Evolutionary conservation across 2,888 invertebrate genomes (phyloP).

Genomic region (Lagria hirta): DNA sequence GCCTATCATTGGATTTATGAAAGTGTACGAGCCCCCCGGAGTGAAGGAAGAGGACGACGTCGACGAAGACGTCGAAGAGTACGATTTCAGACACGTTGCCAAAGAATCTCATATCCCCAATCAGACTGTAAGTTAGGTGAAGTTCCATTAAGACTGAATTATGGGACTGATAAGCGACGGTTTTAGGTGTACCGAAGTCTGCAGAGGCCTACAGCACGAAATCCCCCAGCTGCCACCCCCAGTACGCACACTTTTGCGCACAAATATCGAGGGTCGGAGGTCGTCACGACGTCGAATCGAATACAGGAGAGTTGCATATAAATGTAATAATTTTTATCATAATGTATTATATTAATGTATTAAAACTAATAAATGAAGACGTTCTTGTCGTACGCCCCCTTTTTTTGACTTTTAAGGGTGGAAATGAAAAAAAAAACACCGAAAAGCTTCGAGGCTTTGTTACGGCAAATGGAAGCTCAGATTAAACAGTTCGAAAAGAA

Average conservation of each 20-base stretch:
- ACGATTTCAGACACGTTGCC: constrained; percentile 54
- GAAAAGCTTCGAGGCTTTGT: too few species aligned
- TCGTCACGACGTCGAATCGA: constrained; percentile 83
- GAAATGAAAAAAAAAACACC: background rate
- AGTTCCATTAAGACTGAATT: constrained; percentile 22
- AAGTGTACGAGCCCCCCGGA: constrained; percentile 59
- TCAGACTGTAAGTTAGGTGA: constrained; percentile 48
- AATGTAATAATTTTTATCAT: constrained; percentile 57
- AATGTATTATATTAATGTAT: constrained; percentile 52
- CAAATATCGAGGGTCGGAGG: constrained; percentile 79
- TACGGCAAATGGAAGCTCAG: too few species aligned
- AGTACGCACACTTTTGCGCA: constrained; percentile 78
- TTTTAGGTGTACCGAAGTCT: constrained; percentile 78
- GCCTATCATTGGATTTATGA: constrained; percentile 57
- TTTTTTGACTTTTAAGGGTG: constrained; percentile 6
- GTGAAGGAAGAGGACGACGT: constrained; percentile 55
- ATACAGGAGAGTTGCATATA: constrained; percentile 92
- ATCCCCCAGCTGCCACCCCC: constrained; percentile 42
- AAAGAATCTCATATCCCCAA: constrained; percentile 53
- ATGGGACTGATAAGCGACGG: constrained; percentile 23
- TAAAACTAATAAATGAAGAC: constrained; percentile 38
- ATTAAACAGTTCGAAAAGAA: too few species aligned
- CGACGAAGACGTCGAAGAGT: constrained; percentile 52
- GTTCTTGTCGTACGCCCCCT: constrained; percentile 20
- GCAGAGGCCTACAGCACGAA: constrained; percentile 53